phyloP scores from a whole-genome alignment of 2,888 invertebrate genomes.

The Boloria selene region DNA sequence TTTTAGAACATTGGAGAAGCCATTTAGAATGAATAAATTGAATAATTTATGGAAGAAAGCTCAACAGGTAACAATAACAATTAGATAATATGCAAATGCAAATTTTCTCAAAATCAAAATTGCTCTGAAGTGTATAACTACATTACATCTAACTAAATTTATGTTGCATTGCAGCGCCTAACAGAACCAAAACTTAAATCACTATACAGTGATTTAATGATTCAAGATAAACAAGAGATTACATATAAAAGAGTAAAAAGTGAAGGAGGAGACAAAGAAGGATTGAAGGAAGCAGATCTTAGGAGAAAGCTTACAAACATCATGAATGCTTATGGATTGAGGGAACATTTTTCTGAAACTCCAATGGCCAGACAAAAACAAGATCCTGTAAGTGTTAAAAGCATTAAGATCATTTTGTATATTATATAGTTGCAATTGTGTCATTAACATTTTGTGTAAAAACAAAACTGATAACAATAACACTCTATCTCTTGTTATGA shows the following conservation, averaged over 20 bases:
- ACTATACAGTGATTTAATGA: slow-evolving; percentile 92
- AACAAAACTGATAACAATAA: slow-evolving; percentile 10
- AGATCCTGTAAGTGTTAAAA: slow-evolving; percentile 68
- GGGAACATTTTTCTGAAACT: slow-evolving; percentile 90
- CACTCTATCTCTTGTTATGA: neutral
- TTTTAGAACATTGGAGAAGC: slow-evolving; percentile 89
- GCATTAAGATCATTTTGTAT: neutral
- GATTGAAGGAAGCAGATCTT: slow-evolving; percentile 90
- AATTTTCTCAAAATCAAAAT: neutral
- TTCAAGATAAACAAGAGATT: slow-evolving; percentile 96
- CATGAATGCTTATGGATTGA: slow-evolving; percentile 90
- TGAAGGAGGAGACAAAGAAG: slow-evolving; percentile 94
- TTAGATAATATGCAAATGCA: neutral
- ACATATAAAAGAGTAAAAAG: slow-evolving; percentile 90
- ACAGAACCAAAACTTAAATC: slow-evolving; percentile 93
- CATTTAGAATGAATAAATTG: slow-evolving; percentile 94
- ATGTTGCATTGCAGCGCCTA: slow-evolving; percentile 83
- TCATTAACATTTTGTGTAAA: slow-evolving; percentile 16
- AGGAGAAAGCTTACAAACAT: slow-evolving; percentile 91
- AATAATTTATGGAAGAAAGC: slow-evolving; percentile 96
- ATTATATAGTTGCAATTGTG: neutral
- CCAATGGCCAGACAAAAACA: slow-evolving; percentile 82
- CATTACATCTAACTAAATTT: slow-evolving; percentile 1
- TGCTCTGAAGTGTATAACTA: neutral
- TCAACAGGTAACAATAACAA: slow-evolving; percentile 85